Percentiles rank a stretch among this genome's conserved stretches.
Evolutionary conservation across 2,888 invertebrate species (phyloP).

Genomic region (Polylopha cassiicola): DNA sequence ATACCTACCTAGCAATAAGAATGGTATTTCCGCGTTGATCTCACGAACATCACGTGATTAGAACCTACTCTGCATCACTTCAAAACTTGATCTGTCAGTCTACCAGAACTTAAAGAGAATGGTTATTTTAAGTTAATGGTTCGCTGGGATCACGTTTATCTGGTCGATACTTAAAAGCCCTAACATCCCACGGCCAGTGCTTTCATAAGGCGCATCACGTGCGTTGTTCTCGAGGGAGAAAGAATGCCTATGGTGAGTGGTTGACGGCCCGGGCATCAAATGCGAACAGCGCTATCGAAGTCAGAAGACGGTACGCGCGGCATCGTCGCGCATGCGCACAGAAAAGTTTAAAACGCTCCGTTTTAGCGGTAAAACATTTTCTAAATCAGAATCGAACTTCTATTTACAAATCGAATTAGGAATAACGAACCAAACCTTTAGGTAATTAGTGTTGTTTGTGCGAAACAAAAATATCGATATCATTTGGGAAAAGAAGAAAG

Average conservation of each 20-base stretch:
- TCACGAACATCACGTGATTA: no score
- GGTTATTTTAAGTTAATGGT: neutral
- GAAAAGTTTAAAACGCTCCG: constrained; percentile 24
- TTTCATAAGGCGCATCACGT: constrained; percentile 60
- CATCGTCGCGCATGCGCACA: constrained; percentile 53
- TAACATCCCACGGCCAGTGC: constrained; percentile 50
- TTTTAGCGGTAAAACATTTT: constrained; percentile 48
- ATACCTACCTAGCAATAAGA: no score
- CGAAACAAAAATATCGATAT: no score
- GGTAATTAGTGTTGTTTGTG: no score
- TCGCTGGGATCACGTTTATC: neutral
- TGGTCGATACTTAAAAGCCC: neutral
- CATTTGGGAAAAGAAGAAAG: no score
- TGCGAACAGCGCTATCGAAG: constrained; percentile 32
- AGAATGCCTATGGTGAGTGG: constrained; percentile 50
- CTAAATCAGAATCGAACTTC: constrained; percentile 1
- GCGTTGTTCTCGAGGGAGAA: constrained; percentile 50
- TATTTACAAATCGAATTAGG: no score
- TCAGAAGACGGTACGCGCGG: constrained; percentile 57
- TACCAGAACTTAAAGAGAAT: neutral
- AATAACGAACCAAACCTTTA: no score
- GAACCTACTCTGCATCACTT: no score
- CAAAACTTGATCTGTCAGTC: no score
- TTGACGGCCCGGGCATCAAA: constrained; percentile 27
- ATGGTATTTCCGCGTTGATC: no score